Base-by-base conservation (phyloP, 2,797 vertebrate species). In the Acipenser transmontanus region DNA sequence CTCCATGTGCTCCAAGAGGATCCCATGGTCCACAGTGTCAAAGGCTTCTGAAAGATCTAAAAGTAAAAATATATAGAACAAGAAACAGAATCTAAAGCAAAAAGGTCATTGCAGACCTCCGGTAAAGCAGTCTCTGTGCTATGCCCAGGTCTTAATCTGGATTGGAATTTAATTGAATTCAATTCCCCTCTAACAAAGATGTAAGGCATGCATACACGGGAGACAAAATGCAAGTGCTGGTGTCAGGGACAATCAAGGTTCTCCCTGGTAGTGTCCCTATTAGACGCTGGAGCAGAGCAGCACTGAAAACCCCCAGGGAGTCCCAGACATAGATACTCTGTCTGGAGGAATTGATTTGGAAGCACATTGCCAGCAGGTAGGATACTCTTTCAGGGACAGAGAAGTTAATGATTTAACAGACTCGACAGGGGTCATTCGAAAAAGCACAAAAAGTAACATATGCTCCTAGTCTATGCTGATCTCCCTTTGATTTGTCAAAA, bases 351-450 rank as follows among this genome's bases (percentile, higher is more conserved):
- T 75, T 73, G 80, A 83, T 81, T 75, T 75, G 50, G 50, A 57
- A 4, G 78, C 74, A 77, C 79, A 81, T 88, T 87, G 82, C 88
- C 87, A 84, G 84, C 82, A 84, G 83, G 85, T 82, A 79, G 81
- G 77, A 70, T 81, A 71, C 77, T 75, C 70, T 64, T 56, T 72
- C 65, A 63, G 34, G 69, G 70, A 67, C 70, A 50, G 56, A 63
- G 66, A 62, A 77, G 75, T 73, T 74, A 79, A 73, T 76, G 79
- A 84, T 78, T 80, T 85, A 66, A 68, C 76, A 66, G 77, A 78
- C 76, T 74, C 70, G 72, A 51, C 14, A 62, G 74, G 83, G 87
- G 85, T 87, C 84, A 77, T 51, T 57, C 11, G 73, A 77, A 76
- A 74, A 77, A 78, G 70, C 63, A 66, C 47, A 47, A 76, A 81